A percentile compares a stretch with the other conserved stretches of the same genome.
These are phyloP conservation scores for Hylyphantes graminicola DNA, from an alignment of 1,140 invertebrate genomes.

Conservation along the genomic window DNA sequence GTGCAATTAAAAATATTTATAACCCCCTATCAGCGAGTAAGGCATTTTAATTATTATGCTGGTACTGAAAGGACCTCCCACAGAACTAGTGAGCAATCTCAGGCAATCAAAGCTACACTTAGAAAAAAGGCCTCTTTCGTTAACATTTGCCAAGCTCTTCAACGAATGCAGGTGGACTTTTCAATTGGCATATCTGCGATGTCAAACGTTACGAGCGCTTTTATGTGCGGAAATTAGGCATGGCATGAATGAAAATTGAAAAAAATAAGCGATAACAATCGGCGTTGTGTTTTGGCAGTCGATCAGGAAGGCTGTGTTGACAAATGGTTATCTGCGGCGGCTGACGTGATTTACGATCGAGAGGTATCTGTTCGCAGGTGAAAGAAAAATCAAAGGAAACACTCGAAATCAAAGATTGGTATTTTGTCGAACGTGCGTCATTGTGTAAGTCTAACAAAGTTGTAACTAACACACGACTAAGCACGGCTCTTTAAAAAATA, in stretches of 20 bases:
- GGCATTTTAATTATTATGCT: no score
- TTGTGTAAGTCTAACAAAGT: no score
- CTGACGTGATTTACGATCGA: constrained; percentile 53
- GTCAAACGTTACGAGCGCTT: constrained; percentile 5
- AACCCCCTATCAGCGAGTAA: no score
- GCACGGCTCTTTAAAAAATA: no score
- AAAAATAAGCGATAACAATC: constrained; percentile 18
- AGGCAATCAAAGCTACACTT: constrained; percentile 1
- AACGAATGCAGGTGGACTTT: constrained; percentile 18
- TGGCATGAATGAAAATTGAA: not conserved
- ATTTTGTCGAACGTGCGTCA: no score
- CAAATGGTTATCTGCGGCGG: constrained; percentile 49
- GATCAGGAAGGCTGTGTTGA: constrained; percentile 50
- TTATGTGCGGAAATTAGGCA: constrained; percentile 5
- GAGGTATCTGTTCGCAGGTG: constrained; percentile 20
- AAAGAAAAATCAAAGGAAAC: not conserved
- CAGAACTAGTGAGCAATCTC: not conserved
- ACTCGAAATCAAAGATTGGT: not conserved
- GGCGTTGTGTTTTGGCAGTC: constrained; percentile 53
- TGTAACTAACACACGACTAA: no score
- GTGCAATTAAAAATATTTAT: no score
- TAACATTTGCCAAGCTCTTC: constrained; percentile 16
- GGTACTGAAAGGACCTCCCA: not conserved
- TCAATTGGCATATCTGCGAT: constrained; percentile 21
- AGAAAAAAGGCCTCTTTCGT: not conserved